Evolutionary conservation across 2,797 vertebrate genomes (phyloP).

Genomic region (Petrocephalus sullivani): DNA sequence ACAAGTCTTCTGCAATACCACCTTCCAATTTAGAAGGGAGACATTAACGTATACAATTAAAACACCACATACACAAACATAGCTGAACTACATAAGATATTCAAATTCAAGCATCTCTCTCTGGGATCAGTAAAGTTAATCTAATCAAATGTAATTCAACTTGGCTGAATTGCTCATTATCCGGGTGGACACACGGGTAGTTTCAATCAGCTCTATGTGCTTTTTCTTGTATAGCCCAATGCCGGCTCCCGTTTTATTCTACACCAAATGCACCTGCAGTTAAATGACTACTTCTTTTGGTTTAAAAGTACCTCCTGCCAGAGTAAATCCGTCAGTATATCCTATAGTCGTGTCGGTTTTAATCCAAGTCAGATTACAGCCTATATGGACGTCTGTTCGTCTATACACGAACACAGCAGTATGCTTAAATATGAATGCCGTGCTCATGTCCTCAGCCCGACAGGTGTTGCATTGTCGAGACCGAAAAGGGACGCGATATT

Average conservation of each 20-base stretch:
- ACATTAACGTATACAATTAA: neutral
- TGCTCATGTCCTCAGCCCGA: neutral
- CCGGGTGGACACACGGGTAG: neutral
- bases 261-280: neutral
- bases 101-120: neutral
- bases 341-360: neutral
- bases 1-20: neutral
- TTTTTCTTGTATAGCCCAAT: neutral
- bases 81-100: neutral
- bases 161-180: slow-evolving; percentile 2
- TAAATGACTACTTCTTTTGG: neutral
- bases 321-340: neutral
- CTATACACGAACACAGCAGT: neutral
- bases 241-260: neutral
- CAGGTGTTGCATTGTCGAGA: neutral
- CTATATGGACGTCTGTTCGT: neutral
- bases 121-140: neutral
- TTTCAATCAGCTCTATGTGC: neutral
- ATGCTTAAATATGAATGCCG: neutral
- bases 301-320: neutral
- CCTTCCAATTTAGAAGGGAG: neutral
- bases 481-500: neutral
- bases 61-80: neutral
- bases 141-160: neutral
- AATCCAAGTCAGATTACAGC: neutral